Evolutionary conservation across 2,797 vertebrate genomes (phyloP).

Genomic region (Falco berigora): DNA sequence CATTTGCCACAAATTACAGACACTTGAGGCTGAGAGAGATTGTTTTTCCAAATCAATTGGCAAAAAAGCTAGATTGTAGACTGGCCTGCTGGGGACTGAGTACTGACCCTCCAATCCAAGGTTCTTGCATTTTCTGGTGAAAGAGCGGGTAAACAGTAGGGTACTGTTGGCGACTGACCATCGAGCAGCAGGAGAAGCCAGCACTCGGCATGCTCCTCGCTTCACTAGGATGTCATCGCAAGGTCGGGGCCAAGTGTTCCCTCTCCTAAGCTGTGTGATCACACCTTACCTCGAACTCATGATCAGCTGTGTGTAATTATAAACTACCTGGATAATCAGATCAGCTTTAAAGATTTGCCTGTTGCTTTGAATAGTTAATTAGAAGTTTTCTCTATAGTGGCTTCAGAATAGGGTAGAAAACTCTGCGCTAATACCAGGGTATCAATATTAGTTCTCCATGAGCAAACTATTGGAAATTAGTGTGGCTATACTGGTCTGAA

Average conservation of each 20-base stretch:
- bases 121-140: background rate
- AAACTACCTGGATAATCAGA: background rate
- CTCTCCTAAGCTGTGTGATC: background rate
- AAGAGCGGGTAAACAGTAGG: background rate
- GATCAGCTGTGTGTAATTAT: background rate
- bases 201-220: accelerated
- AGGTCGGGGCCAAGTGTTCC: background rate
- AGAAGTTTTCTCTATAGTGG: background rate
- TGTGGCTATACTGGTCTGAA: background rate
- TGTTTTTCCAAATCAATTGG: background rate
- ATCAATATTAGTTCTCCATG: background rate
- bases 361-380: background rate
- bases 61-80: background rate
- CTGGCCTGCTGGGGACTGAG: background rate
- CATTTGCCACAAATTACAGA: background rate
- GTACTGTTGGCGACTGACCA: background rate
- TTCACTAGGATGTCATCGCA: background rate
- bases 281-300: background rate
- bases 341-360: background rate
- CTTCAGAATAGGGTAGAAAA: background rate
- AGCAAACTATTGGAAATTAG: background rate
- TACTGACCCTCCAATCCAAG: background rate
- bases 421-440: background rate
- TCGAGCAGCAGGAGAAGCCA: background rate
- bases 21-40: accelerated